Base-by-base conservation (phyloP, 2,888 invertebrate species). In the Aphelenchoides bicaudatus region DNA sequence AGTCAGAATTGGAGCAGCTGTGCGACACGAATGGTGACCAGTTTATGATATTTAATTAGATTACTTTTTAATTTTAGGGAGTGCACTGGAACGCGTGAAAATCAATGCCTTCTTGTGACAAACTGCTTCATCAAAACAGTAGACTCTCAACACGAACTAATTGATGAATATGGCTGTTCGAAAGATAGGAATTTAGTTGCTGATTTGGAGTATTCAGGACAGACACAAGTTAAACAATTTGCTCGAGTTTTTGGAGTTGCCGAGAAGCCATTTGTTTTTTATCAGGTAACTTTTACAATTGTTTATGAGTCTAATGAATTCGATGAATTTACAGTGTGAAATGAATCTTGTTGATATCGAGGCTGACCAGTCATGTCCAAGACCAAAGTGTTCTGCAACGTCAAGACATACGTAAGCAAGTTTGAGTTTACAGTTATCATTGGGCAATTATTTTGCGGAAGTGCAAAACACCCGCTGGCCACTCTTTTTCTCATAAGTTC, bases 11-110 rank as follows among this genome's bases (percentile, higher is more conserved):
- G 60, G 60, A 1, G 34, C 51, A 3, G 31, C 51, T 39, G 71
- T 74, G 0, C 63, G 59, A 38, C 74, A 74, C 54, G 62, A 66
- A 10, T 74, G 74, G 74, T n/a, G n/a, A n/a, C n/a, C n/a, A n/a
- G n/a, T n/a, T n/a, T n/a, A n/a, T n/a, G n/a, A n/a, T n/a, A n/a
- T n/a, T n/a, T n/a, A n/a, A n/a, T n/a, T n/a, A n/a, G n/a, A n/a
- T n/a, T n/a, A n/a, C n/a, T n/a, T n/a, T n/a, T n/a, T n/a, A n/a
- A n/a, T n/a, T n/a, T n/a, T n/a, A n/a, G n/a, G n/a, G 51, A 60
- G n/a, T 74, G 74, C 47, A 38, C 60, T 13, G 48, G 59, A 2
- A 46, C 53, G 16, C 50, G 53, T 6, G n/a, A 25, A 4, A 46
- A 48, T 39, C 50, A 54, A 25, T 65, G 65, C 39, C 48, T 65